Evolutionary conservation across 1,140 invertebrate species (phyloP).

Genomic region (Bombus pascuorum): DNA sequence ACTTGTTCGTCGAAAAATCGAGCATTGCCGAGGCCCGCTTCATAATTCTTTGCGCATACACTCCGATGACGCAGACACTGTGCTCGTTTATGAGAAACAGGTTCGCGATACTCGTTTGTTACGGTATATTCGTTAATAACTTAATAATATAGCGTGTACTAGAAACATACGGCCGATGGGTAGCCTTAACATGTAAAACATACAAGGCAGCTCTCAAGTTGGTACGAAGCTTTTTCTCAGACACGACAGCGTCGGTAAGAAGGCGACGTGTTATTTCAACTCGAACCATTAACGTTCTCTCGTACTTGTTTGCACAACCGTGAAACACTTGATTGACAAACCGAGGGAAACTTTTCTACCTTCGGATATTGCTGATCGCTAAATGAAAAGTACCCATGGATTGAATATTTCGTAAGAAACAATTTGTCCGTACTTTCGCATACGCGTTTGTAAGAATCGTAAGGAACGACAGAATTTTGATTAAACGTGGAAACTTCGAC

Average conservation of each 20-base stretch:
- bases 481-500: no score
- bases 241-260: neutral
- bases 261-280: constrained; percentile 20
- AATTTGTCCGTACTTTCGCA: neutral
- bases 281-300: constrained; percentile 30
- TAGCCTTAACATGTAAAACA: constrained; percentile 30
- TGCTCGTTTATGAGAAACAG: constrained; percentile 37
- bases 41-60: constrained; percentile 34
- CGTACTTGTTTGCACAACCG: constrained; percentile 8
- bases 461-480: no score
- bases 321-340: constrained; percentile 7
- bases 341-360: neutral
- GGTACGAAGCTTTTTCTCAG: neutral
- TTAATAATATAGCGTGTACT: constrained; percentile 45
- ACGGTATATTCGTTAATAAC: constrained; percentile 40
- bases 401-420: neutral
- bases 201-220: constrained; percentile 12
- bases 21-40: neutral
- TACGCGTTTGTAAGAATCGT: no score
- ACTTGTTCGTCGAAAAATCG: neutral
- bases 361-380: neutral
- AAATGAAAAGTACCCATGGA: neutral
- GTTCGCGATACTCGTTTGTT: constrained; percentile 32
- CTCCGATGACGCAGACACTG: no score
- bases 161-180: constrained; percentile 21